Evolutionary conservation across 2,113 vertebrate genomes (phyloP).

Genomic region (Hystrix brachyura): DNA sequence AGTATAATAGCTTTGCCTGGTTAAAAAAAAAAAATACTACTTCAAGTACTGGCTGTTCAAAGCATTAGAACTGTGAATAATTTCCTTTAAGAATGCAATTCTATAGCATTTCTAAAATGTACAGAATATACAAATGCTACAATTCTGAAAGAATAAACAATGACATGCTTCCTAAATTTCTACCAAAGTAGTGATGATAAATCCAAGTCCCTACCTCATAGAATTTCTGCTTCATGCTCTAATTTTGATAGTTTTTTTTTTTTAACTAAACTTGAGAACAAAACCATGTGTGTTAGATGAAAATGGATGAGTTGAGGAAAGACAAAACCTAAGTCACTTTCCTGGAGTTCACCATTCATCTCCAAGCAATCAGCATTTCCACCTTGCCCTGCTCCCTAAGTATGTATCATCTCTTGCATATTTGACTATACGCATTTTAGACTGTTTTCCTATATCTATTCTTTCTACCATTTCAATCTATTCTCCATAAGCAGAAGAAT

Average conservation of each 20-base stretch:
- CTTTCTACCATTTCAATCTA: not conserved
- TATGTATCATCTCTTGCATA: not conserved
- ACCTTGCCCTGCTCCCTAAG: not conserved
- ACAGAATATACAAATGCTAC: constrained; percentile 20
- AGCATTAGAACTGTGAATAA: constrained; percentile 1
- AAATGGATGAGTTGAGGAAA: constrained; percentile 52
- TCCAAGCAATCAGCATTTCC: constrained; percentile 8
- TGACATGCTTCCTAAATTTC: not conserved
- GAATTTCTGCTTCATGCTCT: constrained; percentile 30
- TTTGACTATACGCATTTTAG: not conserved
- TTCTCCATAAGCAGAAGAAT: not conserved
- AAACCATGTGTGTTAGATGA: not conserved
- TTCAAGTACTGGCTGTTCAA: not conserved
- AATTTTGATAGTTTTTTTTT: constrained; percentile 48
- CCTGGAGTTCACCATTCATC: not conserved
- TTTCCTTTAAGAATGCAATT: constrained; percentile 2
- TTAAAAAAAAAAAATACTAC: constrained; percentile 29
- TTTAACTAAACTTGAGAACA: constrained; percentile 27
- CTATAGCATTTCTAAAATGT: not conserved
- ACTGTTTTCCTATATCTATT: not conserved
- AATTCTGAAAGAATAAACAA: constrained; percentile 47
- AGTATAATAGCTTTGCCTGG: not conserved
- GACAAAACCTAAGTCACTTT: not conserved
- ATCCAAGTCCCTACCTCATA: not conserved
- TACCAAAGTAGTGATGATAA: not conserved